Evolutionary conservation across 1,140 invertebrate genomes (phyloP).

Genomic region (Acromyrmex heyeri): DNA sequence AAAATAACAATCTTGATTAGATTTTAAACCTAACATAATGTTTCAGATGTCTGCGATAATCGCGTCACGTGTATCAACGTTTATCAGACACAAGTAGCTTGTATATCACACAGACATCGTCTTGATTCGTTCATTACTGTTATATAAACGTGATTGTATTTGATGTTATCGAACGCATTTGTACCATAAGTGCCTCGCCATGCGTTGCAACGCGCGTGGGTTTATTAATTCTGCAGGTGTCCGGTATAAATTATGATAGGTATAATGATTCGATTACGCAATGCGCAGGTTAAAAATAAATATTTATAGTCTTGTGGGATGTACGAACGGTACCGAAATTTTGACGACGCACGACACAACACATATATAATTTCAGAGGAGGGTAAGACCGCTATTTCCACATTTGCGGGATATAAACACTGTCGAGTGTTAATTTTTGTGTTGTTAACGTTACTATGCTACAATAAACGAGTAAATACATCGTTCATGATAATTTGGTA

Average conservation of each 20-base stretch:
- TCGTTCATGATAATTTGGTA: neutral
- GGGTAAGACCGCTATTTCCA: slow-evolving; percentile 49
- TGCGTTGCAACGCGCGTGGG: neutral
- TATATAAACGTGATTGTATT: slow-evolving; percentile 52
- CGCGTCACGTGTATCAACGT: slow-evolving; percentile 32
- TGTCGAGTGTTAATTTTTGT: neutral
- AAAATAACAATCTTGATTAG: slow-evolving; percentile 31
- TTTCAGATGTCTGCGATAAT: slow-evolving; percentile 20
- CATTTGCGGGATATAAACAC: neutral
- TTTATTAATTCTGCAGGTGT: slow-evolving; percentile 33
- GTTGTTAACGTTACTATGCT: neutral
- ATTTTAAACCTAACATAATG: neutral
- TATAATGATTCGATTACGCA: neutral
- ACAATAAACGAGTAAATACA: neutral
- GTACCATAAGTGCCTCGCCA: neutral
- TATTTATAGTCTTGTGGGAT: slow-evolving; percentile 30
- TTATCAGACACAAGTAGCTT: slow-evolving; percentile 60
- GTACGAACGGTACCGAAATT: slow-evolving; percentile 43
- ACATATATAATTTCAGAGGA: slow-evolving; percentile 11
- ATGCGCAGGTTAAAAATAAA: neutral
- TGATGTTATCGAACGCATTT: slow-evolving; percentile 5
- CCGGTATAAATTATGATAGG: neutral
- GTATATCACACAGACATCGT: slow-evolving; percentile 18
- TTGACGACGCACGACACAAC: slow-evolving; percentile 27
- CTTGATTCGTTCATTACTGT: slow-evolving; percentile 58